These are phyloP conservation scores for Lordiphosa mommai DNA, from an alignment of 1,140 invertebrate genomes.

Conservation along the genomic window DNA sequence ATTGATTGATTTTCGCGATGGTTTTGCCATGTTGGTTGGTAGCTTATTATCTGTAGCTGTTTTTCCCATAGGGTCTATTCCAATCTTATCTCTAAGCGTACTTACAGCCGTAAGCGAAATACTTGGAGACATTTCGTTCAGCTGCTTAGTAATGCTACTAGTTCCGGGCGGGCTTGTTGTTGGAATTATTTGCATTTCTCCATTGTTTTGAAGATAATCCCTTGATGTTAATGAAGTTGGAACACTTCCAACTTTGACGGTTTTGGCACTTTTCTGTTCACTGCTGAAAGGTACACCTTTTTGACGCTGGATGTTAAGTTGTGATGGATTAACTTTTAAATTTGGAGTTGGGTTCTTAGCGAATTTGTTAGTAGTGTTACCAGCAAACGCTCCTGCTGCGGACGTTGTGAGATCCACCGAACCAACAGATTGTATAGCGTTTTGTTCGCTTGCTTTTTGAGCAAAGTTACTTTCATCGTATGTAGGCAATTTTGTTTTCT, in stretches of 20 bases:
- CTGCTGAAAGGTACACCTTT: background rate
- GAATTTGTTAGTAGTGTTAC: background rate
- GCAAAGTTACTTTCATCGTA: background rate
- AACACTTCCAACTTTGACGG: background rate
- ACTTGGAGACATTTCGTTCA: constrained; percentile 53
- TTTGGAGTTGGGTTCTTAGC: background rate
- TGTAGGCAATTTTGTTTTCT: background rate
- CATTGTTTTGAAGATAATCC: constrained; percentile 26
- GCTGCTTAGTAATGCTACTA: constrained; percentile 50
- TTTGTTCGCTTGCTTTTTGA: background rate
- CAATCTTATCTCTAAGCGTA: constrained; percentile 9
- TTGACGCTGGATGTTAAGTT: background rate
- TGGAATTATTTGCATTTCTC: constrained; percentile 60
- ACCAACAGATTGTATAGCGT: background rate
- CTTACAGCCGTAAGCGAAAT: constrained; percentile 53
- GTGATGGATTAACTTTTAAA: background rate
- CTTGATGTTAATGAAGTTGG: constrained; percentile 9
- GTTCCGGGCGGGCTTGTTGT: constrained; percentile 55
- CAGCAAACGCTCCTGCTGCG: background rate
- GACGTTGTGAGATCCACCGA: constrained; percentile 9
- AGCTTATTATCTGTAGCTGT: background rate
- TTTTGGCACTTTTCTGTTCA: constrained; percentile 2
- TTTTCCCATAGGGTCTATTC: background rate
- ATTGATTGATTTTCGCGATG: constrained; percentile 3
- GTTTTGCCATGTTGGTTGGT: background rate